These are phyloP conservation scores for Phrixothrix hirtus DNA, from an alignment of 2,888 invertebrate species.

Conservation along the genomic window DNA sequence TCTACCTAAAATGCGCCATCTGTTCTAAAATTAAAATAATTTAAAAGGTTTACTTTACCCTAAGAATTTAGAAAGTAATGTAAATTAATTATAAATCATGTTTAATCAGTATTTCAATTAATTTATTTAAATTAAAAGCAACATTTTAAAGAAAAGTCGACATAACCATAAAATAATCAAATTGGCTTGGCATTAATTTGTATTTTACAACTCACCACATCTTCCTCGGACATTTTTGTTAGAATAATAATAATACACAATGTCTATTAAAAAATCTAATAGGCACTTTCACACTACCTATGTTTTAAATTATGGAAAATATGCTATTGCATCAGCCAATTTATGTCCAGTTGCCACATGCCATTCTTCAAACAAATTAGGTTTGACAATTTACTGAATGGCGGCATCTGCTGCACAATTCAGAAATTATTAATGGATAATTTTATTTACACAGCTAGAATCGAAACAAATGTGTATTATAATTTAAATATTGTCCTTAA, in stretches of 20 bases:
- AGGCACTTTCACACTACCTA: conserved; percentile 2
- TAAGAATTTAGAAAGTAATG: not conserved
- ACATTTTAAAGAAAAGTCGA: not conserved
- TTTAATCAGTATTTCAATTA: not conserved
- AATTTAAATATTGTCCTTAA: no score
- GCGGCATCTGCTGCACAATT: conserved; percentile 3
- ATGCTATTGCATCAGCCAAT: conserved; percentile 35
- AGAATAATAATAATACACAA: not conserved
- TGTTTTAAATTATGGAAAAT: not conserved
- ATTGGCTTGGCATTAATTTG: conserved; percentile 6
- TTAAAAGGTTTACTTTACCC: not conserved
- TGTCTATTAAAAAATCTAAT: not conserved
- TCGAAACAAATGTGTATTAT: no score
- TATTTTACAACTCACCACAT: conserved; percentile 54
- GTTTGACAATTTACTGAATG: not conserved
- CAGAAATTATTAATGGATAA: no score
- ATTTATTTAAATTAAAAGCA: not conserved
- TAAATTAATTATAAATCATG: no score
- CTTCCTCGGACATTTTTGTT: conserved; percentile 60
- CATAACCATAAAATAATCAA: conserved; percentile 12
- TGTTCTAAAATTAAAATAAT: not conserved
- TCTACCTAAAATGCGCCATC: not conserved
- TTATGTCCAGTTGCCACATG: conserved; percentile 22
- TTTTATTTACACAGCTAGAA: no score
- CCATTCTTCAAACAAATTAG: conserved; percentile 13